Evolutionary conservation across 2,113 vertebrate species (phyloP).

Genomic region (Gallinago undulata): DNA sequence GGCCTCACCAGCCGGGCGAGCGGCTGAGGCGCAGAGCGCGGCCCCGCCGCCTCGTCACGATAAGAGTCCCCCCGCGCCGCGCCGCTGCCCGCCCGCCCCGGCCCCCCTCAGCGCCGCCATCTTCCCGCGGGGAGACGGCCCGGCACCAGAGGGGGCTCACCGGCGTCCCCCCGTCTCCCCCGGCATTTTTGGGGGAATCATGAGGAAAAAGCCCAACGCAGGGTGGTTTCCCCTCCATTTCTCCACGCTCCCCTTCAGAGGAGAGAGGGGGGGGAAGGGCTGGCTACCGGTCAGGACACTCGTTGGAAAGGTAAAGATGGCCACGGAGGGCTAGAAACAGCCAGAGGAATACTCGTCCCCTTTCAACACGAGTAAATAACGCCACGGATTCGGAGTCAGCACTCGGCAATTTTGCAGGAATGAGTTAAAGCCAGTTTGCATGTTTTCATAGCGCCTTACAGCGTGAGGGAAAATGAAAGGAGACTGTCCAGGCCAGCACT

Average conservation of each 20-base stretch:
- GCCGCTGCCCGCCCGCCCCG: not conserved
- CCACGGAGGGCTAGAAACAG: not conserved
- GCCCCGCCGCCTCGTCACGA: constrained; percentile 63
- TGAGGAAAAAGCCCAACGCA: not conserved
- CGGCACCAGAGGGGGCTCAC: not conserved
- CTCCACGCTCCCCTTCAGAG: too few relatives aligned
- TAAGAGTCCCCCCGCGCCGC: constrained; percentile 64
- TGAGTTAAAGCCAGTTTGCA: not conserved
- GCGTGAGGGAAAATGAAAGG: not conserved
- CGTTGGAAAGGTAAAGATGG: not conserved
- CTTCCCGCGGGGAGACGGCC: not conserved
- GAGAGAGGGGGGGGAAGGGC: not conserved
- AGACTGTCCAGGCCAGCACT: not conserved
- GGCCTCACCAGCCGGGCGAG: constrained; percentile 77
- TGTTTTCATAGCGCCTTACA: not conserved
- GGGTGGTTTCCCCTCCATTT: not conserved
- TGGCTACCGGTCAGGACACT: not conserved
- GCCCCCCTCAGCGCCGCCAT: not conserved
- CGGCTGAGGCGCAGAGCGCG: not conserved
- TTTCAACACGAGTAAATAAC: not conserved
- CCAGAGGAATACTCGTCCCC: not conserved
- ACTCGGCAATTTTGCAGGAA: not conserved
- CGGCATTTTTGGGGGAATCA: not conserved
- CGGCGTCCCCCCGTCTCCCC: not conserved
- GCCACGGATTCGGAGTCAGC: not conserved